Percentiles rank a stretch among this genome's conserved stretches.
These are phyloP conservation scores for Valencia hispanica DNA, from an alignment of 2,797 vertebrate genomes.

Conservation along the genomic window DNA sequence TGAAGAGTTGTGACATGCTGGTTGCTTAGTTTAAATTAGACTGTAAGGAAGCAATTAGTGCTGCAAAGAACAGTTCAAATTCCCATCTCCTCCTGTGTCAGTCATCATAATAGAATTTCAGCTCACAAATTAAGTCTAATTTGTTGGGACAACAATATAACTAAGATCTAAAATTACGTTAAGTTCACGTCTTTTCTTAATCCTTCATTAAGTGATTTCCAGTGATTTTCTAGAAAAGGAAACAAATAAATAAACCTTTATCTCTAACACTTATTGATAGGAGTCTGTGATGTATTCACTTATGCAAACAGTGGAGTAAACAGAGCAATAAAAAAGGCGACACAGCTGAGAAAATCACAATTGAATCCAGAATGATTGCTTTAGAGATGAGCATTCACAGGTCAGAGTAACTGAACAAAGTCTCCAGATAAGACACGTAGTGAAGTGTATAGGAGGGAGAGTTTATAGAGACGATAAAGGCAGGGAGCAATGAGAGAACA, in stretches of 20 bases:
- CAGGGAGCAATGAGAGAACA: conserved; percentile 8
- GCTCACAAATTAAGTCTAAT: conserved; percentile 74
- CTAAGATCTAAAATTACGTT: conserved; percentile 46
- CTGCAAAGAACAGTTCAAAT: conserved; percentile 47
- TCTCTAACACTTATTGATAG: conserved; percentile 20
- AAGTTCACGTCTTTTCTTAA: not conserved
- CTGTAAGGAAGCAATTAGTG: conserved; percentile 68
- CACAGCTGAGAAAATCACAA: conserved; percentile 42
- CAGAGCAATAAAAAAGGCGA: conserved; percentile 4
- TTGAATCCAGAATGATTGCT: conserved; percentile 38
- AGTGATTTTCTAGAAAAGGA: conserved; percentile 7
- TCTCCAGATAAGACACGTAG: conserved; percentile 52
- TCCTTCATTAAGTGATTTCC: conserved; percentile 7
- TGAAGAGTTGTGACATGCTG: conserved; percentile 46
- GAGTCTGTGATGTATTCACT: conserved; percentile 22
- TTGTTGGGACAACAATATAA: conserved; percentile 63
- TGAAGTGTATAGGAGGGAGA: conserved; percentile 12
- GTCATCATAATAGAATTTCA: conserved; percentile 76
- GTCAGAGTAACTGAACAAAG: conserved; percentile 56
- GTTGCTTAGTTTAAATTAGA: conserved; percentile 61
- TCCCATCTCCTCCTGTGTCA: conserved; percentile 72
- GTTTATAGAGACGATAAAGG: conserved; percentile 30
- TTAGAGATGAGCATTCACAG: conserved; percentile 24
- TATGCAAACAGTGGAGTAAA: conserved; percentile 11
- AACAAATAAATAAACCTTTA: conserved; percentile 26